phyloP scores from a whole-genome alignment of 2,797 vertebrate genomes.

The Trachops cirrhosus region DNA sequence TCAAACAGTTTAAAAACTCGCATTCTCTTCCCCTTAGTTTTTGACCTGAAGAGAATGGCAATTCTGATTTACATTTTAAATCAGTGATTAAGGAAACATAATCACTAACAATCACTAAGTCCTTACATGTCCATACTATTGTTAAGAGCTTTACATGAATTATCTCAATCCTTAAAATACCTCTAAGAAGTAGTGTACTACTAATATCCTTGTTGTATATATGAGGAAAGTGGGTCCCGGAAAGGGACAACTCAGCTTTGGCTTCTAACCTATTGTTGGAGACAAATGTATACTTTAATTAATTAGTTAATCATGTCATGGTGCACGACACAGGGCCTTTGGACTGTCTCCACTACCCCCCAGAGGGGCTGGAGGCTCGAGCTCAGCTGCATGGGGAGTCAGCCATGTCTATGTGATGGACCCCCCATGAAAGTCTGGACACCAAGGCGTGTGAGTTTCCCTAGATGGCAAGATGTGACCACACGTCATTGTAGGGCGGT shows the following conservation, averaged over 20 bases:
- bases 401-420: neutral
- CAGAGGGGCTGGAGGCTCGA: neutral
- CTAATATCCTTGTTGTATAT: neutral
- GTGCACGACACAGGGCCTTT: neutral
- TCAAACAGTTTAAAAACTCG: neutral
- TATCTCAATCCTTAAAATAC: neutral
- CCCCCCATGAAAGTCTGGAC: neutral
- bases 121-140: neutral
- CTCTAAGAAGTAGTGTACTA: neutral
- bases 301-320: neutral
- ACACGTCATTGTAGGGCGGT: neutral
- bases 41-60: neutral
- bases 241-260: neutral
- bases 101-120: neutral
- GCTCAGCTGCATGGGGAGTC: neutral
- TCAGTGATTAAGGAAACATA: neutral
- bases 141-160: neutral
- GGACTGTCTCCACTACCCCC: neutral
- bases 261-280: neutral
- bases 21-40: neutral
- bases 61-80: neutral
- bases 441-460: neutral
- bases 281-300: neutral
- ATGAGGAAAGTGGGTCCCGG: neutral
- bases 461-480: neutral